Base-by-base conservation (phyloP, 2,797 vertebrate genomes). In the Ptychadena robeensis region DNA sequence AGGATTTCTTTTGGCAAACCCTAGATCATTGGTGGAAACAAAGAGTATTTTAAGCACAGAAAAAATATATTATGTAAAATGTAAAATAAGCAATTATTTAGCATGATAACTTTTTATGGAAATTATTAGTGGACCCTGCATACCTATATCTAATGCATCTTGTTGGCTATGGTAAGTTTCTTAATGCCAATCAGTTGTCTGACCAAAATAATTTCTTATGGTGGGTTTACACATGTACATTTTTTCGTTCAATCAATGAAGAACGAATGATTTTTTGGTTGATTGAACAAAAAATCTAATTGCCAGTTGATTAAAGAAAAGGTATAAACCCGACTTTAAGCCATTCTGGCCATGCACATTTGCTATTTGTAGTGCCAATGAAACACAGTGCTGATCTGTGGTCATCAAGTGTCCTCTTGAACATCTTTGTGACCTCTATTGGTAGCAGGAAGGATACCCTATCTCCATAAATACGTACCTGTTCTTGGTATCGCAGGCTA, bases 401-500 rank as follows among this genome's bases (percentile, higher is more conserved):
- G 44, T 48, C 15, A 48, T n/a, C 18, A 22, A 22, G 44, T 53
- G 44, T 53, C 75, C 63, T 37, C 31, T 59, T 14, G 12, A n/a
- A 9, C 0, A n/a, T n/a, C n/a, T 48, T 22, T 6, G 68, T 27
- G 31, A 9, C 64, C 22, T 25, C 15, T n/a, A 18, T 35, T 64
- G 25, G 14, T 44, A 18, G 9, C 27, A 25, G 14, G 34, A 14
- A 18, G 10, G 61, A 31, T 27, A 48, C 14, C n/a, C 40, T n/a
- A 44, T 44, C 59, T 57, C 10, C 48, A 31, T 15, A n/a, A 4
- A 68, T 34, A 67, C 31, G 14, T 35, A 77, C 40, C 65, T 79
- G 35, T 25, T 15, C 40, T n/a, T 44, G 27, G 30, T 37, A 34
- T 53, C 11, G 35, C 18, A 22, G 28, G 22, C 35, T 65, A 40